A percentile compares a stretch with the other conserved stretches of the same genome.
Evolutionary conservation across 1,140 invertebrate species (phyloP).

Genomic region (Eriosoma lanigerum): DNA sequence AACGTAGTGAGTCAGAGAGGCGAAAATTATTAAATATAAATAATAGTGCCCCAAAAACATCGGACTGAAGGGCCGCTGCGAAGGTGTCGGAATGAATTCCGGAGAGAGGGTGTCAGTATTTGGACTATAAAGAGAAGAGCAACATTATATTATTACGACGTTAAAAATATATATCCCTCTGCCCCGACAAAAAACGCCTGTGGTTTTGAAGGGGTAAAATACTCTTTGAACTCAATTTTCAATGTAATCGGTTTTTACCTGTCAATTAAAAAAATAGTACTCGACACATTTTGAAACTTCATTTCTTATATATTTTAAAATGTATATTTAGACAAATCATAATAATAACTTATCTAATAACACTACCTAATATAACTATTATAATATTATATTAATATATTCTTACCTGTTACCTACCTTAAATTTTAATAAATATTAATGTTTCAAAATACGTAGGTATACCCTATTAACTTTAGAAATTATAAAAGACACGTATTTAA

Average conservation of each 20-base stretch:
- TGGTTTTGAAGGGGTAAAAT: conserved; percentile 13
- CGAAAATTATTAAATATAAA: conserved; percentile 44
- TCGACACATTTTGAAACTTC: not conserved
- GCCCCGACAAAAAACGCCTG: not conserved
- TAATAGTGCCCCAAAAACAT: not conserved
- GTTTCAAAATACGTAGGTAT: too few species aligned
- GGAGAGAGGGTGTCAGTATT: not conserved
- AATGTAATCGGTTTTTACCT: not conserved
- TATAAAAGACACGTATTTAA: too few species aligned
- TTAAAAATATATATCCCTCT: conserved; percentile 22
- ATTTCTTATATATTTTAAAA: too few species aligned
- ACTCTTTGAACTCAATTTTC: not conserved
- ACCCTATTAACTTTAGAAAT: too few species aligned
- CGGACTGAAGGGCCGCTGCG: not conserved
- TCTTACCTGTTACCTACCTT: too few species aligned
- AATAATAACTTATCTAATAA: too few species aligned
- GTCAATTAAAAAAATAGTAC: not conserved
- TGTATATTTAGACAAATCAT: too few species aligned
- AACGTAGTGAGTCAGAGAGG: not conserved
- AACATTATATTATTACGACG: conserved; percentile 19
- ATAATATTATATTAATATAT: too few species aligned
- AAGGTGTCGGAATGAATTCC: conserved; percentile 23
- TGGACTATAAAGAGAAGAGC: not conserved
- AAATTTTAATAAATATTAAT: too few species aligned
- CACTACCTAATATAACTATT: too few species aligned